These are phyloP conservation scores for Girardinus metallicus DNA, from an alignment of 2,797 vertebrate genomes.

Conservation along the genomic window DNA sequence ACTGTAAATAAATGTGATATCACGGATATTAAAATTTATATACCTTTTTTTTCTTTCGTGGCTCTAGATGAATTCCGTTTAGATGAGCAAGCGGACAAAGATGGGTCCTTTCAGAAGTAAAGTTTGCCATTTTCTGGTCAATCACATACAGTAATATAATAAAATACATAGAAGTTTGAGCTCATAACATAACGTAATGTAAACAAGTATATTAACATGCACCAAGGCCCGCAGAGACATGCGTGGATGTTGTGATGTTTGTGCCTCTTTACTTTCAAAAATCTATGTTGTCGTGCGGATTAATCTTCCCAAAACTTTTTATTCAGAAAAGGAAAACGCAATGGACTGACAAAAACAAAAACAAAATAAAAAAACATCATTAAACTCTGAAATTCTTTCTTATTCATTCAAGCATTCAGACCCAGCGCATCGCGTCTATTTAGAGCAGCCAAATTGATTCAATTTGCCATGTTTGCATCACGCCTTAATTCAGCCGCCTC, in stretches of 20 bases:
- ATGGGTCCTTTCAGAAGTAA: background rate
- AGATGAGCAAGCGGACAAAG: background rate
- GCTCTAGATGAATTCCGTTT: background rate
- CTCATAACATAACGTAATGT: background rate
- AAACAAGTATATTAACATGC: background rate
- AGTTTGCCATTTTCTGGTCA: background rate
- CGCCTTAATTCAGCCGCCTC: conserved; percentile 67
- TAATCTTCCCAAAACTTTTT: conserved; percentile 64
- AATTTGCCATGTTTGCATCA: conserved; percentile 78
- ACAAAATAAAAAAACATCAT: conserved; percentile 70
- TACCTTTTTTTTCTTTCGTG: background rate
- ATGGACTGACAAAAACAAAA: conserved; percentile 54
- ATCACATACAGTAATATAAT: background rate
- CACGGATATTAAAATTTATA: background rate
- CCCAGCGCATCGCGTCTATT: conserved; percentile 75
- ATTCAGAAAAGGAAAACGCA: conserved; percentile 48
- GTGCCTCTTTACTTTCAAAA: conserved; percentile 49
- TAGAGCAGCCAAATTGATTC: conserved; percentile 78
- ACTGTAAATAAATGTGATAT: background rate
- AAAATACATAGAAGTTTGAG: background rate
- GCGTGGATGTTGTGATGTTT: background rate
- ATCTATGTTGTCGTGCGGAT: conserved; percentile 59
- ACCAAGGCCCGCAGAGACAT: background rate
- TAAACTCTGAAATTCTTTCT: conserved; percentile 65
- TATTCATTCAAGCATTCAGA: conserved; percentile 69